These are phyloP conservation scores for Athalia circularis DNA, from an alignment of 2,888 invertebrate species.

Conservation along the genomic window DNA sequence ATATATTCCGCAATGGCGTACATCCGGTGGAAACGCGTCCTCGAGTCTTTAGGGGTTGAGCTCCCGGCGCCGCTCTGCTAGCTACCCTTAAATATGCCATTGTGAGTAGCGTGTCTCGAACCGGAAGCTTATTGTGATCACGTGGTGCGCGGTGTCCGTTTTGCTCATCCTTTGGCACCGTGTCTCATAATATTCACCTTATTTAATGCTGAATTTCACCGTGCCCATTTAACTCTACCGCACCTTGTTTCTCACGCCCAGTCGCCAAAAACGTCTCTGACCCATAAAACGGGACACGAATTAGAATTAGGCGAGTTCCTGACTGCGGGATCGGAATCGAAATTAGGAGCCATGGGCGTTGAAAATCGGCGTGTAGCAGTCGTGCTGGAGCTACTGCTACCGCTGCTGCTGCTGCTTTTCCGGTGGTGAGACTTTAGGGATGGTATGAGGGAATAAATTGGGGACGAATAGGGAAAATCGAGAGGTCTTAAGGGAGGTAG, in stretches of 20 bases:
- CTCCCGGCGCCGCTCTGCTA: not conserved
- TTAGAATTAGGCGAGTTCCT: constrained; percentile 14
- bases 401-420: not conserved
- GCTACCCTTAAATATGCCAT: constrained; percentile 27
- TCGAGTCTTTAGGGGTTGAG: constrained; percentile 3
- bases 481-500: constrained; percentile 16
- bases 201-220: not conserved
- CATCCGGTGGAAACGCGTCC: constrained; percentile 22
- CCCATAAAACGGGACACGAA: constrained; percentile 24
- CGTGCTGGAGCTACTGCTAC: not conserved
- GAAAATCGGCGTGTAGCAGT: constrained; percentile 6
- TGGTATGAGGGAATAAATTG: constrained; percentile 16
- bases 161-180: not conserved
- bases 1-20: constrained; percentile 8
- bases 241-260: not conserved
- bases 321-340: constrained; percentile 5
- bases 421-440: not conserved
- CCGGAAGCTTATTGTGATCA: constrained; percentile 40
- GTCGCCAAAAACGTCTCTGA: not conserved
- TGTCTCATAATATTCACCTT: not conserved
- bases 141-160: constrained; percentile 24
- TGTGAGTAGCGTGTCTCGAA: constrained; percentile 30
- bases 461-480: constrained; percentile 30
- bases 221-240: not conserved
- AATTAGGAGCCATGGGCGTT: not conserved